Percentiles rank a stretch among this genome's conserved stretches.
phyloP scores from a whole-genome alignment of 1,140 invertebrate species.

The Battus philenor region DNA sequence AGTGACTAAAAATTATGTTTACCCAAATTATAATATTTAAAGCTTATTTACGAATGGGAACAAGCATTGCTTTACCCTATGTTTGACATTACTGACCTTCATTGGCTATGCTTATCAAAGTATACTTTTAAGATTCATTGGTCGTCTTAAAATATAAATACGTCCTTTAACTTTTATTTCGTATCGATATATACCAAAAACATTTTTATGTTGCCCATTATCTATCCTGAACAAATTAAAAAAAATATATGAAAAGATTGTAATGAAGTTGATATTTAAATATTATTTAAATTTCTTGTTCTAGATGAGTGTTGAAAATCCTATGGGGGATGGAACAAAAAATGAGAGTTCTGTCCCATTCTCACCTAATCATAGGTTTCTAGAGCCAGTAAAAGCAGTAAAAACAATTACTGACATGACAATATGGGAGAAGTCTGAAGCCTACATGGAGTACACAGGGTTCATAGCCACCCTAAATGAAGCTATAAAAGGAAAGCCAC shows the following conservation, averaged over 20 bases:
- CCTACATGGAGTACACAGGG: conserved; percentile 90
- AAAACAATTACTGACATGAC: conserved; percentile 84
- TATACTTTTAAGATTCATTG: conserved; percentile 12
- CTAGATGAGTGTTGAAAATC: conserved; percentile 51
- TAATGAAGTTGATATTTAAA: neutral
- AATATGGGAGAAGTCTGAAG: conserved; percentile 89
- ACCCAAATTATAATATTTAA: neutral
- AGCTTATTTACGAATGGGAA: conserved; percentile 16
- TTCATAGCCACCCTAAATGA: conserved; percentile 92
- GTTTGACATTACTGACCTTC: conserved; percentile 69
- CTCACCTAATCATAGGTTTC: conserved; percentile 77
- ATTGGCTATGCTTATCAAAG: conserved; percentile 52
- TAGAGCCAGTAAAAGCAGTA: conserved; percentile 82
- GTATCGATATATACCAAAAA: no score
- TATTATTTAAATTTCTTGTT: no score
- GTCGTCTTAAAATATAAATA: conserved; percentile 8
- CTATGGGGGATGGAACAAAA: conserved; percentile 50
- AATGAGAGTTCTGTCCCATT: conserved; percentile 26
- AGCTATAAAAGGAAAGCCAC: conserved; percentile 87
- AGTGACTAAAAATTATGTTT: conserved; percentile 6
- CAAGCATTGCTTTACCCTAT: conserved; percentile 29
- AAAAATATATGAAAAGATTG: no score
- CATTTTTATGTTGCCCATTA: no score
- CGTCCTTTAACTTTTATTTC: no score
- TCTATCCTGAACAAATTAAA: no score